phyloP scores from a whole-genome alignment of 2,888 invertebrate species.

The Drosophila pullipes region DNA sequence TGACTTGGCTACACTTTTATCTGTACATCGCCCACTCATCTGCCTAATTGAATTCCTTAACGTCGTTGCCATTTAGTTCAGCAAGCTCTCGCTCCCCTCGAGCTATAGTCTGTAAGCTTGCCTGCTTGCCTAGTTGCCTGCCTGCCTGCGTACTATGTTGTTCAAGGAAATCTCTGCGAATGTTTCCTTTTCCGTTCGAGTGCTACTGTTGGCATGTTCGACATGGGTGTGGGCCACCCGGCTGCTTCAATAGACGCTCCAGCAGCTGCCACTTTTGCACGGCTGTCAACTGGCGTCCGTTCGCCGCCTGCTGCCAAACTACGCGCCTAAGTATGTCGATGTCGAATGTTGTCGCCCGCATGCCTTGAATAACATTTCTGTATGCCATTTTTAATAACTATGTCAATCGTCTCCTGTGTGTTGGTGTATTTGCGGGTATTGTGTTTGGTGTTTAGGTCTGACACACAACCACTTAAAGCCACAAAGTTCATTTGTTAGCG shows the following conservation, averaged over 20 bases:
- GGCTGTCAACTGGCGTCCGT: constrained; percentile 61
- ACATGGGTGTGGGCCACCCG: constrained; percentile 47
- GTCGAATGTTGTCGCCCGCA: constrained; percentile 58
- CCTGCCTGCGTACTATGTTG: constrained; percentile 28
- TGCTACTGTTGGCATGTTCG: constrained; percentile 65
- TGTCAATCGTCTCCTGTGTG: constrained; percentile 52
- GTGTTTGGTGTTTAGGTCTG: neutral
- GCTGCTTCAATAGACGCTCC: constrained; percentile 33
- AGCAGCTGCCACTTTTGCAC: constrained; percentile 64
- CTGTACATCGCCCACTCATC: constrained; percentile 69
- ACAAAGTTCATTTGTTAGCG: constrained; percentile 39
- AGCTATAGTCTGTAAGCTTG: neutral
- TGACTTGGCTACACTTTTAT: constrained; percentile 75
- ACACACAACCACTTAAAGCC: constrained; percentile 14
- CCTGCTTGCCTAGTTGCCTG: no score
- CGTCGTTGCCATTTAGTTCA: constrained; percentile 23
- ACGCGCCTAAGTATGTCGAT: constrained; percentile 72
- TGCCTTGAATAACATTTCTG: constrained; percentile 56
- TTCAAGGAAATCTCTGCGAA: constrained; percentile 72
- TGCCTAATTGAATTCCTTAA: constrained; percentile 80
- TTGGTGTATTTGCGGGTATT: neutral
- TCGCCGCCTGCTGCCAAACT: constrained; percentile 57
- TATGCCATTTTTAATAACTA: constrained; percentile 70
- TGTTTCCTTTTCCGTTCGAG: constrained; percentile 75
- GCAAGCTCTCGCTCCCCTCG: neutral